phyloP scores from a whole-genome alignment of 1,140 invertebrate species.

The Oryzaephilus surinamensis region DNA sequence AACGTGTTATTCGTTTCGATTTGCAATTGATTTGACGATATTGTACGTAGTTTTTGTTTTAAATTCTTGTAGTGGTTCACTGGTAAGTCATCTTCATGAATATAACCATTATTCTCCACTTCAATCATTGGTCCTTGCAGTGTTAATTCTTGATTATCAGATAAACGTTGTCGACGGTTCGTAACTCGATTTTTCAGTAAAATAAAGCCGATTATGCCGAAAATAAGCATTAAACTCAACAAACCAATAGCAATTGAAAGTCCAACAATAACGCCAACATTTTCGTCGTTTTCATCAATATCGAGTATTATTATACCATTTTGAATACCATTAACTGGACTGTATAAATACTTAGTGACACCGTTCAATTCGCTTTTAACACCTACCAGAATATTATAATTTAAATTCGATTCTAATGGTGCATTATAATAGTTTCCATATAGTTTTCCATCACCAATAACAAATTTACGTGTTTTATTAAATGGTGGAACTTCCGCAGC shows the following conservation, averaged over 20 bases:
- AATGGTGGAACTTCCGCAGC: constrained; percentile 54
- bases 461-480: constrained; percentile 40
- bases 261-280: constrained; percentile 34
- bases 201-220: constrained; percentile 48
- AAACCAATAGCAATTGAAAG: constrained; percentile 52
- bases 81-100: constrained; percentile 58
- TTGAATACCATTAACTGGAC: constrained; percentile 40
- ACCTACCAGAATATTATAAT: constrained; percentile 62
- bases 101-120: constrained; percentile 57
- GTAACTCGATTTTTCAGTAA: constrained; percentile 44
- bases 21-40: constrained; percentile 57
- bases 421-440: constrained; percentile 73
- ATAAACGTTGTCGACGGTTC: constrained; percentile 39
- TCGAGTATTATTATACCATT: background rate
- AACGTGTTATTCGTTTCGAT: constrained; percentile 55
- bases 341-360: constrained; percentile 54
- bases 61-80: constrained; percentile 61
- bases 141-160: constrained; percentile 55
- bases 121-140: constrained; percentile 54
- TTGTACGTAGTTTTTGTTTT: constrained; percentile 60
- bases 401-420: constrained; percentile 50
- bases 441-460: constrained; percentile 61
- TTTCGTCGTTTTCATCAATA: constrained; percentile 9
- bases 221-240: constrained; percentile 45
- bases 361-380: constrained; percentile 56